Conservation (phyloP, 2,888 invertebrate genomes). For the Apocheima hispidaria region DNA sequence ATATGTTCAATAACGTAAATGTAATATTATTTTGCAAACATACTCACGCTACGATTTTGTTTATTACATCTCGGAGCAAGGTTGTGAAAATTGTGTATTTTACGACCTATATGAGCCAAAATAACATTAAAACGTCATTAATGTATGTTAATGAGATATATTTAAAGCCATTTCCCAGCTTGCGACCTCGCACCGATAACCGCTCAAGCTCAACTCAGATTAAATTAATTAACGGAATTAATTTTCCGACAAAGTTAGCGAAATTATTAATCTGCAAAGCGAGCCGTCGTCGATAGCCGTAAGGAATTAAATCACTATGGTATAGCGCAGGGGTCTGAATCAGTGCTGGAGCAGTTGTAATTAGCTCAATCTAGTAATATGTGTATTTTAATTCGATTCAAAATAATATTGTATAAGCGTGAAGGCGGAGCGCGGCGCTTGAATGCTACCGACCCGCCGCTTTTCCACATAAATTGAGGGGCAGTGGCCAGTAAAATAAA, state of each 20-base stretch:
- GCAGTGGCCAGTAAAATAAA: slow-evolving; percentile 3
- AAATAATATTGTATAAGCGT: slow-evolving; percentile 19
- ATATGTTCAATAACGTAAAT: slow-evolving; percentile 5
- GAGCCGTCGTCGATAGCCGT: background rate
- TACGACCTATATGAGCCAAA: background rate
- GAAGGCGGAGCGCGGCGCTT: background rate
- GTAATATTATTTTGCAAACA: slow-evolving; percentile 10
- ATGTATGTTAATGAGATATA: slow-evolving; percentile 3
- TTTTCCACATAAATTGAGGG: slow-evolving; percentile 5
- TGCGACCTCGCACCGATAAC: slow-evolving; percentile 12
- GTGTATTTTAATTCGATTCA: slow-evolving; percentile 45
- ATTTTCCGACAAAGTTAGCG: slow-evolving; percentile 15
- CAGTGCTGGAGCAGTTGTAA: slow-evolving; percentile 9
- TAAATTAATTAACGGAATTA: slow-evolving; percentile 36
- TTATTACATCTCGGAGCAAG: slow-evolving; percentile 2
- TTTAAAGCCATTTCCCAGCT: slow-evolving; percentile 3
- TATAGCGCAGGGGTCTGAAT: background rate
- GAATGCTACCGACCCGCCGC: background rate
- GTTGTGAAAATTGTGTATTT: slow-evolving; percentile 5
- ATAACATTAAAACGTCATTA: slow-evolving; percentile 3
- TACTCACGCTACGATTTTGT: background rate
- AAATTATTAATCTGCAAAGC: slow-evolving; percentile 19
- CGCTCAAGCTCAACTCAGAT: slow-evolving; percentile 20
- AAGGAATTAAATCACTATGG: no score
- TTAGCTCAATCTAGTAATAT: slow-evolving; percentile 35